Conservation (phyloP, 2,113 vertebrate species). For the Micronycteris hirsuta region DNA sequence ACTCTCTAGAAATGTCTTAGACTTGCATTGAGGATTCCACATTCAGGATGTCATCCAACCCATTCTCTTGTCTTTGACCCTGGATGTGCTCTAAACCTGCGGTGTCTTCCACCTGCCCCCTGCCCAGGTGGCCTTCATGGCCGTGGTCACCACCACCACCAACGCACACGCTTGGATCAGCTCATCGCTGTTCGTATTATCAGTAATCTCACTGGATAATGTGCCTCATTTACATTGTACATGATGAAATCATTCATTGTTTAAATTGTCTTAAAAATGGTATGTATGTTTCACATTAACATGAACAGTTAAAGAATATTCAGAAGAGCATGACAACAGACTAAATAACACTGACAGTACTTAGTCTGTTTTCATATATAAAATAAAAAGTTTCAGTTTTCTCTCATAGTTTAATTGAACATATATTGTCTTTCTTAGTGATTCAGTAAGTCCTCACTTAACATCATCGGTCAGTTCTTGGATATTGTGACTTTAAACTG, state of each 20-base stretch:
- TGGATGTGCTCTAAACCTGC: neutral
- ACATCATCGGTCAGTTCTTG: neutral
- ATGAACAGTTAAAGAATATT: neutral
- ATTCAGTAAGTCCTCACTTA: neutral
- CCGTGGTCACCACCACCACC: rapidly evolving
- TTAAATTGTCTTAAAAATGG: neutral
- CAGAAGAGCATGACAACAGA: neutral
- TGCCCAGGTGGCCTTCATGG: neutral
- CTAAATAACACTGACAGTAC: neutral
- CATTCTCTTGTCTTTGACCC: neutral
- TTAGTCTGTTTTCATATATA: neutral
- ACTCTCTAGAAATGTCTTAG: neutral
- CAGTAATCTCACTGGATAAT: neutral
- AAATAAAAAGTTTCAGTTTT: neutral
- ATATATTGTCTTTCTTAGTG: neutral
- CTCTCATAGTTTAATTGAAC: neutral
- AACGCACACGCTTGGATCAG: neutral
- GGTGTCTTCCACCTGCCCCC: neutral
- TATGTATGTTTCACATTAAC: neutral
- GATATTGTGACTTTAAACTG: neutral
- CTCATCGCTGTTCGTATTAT: neutral
- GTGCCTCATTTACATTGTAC: neutral
- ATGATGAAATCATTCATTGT: neutral
- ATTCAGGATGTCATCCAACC: neutral
- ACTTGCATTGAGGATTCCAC: neutral